Evolutionary conservation across 2,888 invertebrate species (phyloP).

Genomic region (Leptogaster cylindrica): DNA sequence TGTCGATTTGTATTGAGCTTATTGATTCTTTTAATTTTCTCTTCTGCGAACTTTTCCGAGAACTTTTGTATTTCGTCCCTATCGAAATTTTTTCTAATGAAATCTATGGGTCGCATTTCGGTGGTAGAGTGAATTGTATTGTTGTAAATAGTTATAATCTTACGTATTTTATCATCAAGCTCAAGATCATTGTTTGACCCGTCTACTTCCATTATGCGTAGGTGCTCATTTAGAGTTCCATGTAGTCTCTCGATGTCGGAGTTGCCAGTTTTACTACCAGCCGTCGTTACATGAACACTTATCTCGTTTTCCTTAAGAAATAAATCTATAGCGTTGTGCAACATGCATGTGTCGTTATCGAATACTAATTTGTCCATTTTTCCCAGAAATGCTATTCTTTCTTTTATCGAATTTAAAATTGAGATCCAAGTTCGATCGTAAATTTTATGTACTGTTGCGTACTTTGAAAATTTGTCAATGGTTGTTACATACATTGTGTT

Average conservation of each 20-base stretch:
- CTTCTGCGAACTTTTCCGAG: not conserved
- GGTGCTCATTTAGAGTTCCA: conserved; percentile 42
- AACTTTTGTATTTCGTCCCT: conserved; percentile 5
- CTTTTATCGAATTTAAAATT: conserved; percentile 34
- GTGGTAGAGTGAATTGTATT: conserved; percentile 10
- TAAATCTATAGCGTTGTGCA: conserved; percentile 16
- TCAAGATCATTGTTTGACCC: not conserved
- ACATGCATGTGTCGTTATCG: conserved; percentile 23
- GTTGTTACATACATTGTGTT: not conserved
- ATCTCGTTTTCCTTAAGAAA: conserved; percentile 31
- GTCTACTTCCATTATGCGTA: too few relatives aligned
- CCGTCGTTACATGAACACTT: conserved; percentile 32
- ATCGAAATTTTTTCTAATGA: too few relatives aligned
- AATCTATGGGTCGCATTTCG: not conserved
- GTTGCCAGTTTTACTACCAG: conserved; percentile 41
- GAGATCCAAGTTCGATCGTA: too few relatives aligned
- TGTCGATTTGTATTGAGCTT: conserved; percentile 7
- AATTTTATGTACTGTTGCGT: too few relatives aligned
- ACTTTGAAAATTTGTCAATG: not conserved
- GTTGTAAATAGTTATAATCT: conserved; percentile 13
- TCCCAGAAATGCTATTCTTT: conserved; percentile 28
- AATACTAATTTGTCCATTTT: conserved; percentile 41
- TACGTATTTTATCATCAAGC: conserved; percentile 12
- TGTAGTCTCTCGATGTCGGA: conserved; percentile 40
- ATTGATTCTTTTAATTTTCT: conserved; percentile 13